phyloP scores from a whole-genome alignment of 2,797 vertebrate genomes.

The Vireo griseus region DNA sequence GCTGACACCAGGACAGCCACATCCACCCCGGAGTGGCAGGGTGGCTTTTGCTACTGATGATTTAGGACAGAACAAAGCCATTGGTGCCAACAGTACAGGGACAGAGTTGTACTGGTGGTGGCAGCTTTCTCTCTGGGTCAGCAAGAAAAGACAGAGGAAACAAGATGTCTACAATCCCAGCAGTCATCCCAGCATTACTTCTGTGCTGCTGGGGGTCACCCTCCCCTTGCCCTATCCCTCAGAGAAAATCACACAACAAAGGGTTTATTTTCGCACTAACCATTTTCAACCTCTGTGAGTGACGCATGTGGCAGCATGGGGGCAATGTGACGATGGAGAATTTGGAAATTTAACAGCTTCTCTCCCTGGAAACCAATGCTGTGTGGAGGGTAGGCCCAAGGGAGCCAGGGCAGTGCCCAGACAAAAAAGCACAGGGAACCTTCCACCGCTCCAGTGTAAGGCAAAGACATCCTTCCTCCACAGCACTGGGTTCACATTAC shows the following conservation, averaged over 20 bases:
- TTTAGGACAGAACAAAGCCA: background rate
- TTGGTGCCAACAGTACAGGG: background rate
- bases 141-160: background rate
- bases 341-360: background rate
- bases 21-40: fast-evolving
- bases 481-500: background rate
- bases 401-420: background rate
- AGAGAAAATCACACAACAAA: background rate
- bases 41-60: background rate
- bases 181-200: fast-evolving
- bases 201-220: background rate
- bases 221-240: fast-evolving
- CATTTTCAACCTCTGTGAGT: background rate
- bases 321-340: background rate
- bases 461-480: background rate
- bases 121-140: background rate
- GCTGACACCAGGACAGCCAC: background rate
- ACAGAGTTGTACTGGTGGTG: background rate
- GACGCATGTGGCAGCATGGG: background rate
- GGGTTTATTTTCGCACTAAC: background rate
- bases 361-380: background rate
- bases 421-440: background rate
- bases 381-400: background rate
- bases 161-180: background rate
- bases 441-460: background rate